Evolutionary conservation across 64 coral and sea anemone species (phyloP), one percentile per base, ranked within the genome.

Genomic region (Porites australiensis): DNA sequence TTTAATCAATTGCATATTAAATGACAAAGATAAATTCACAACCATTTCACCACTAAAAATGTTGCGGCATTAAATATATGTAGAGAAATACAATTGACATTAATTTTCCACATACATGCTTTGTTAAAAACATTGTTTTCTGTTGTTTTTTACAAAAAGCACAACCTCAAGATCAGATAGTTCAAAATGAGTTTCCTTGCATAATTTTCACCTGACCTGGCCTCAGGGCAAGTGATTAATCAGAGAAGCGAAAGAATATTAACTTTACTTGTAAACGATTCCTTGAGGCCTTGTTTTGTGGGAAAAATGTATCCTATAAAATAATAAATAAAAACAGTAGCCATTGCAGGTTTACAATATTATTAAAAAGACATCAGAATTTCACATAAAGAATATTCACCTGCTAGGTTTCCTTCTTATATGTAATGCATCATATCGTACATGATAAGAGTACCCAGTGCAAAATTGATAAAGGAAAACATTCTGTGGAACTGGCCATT

Each of bases 141-240:
- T 64, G 62, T 64, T 16, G 18, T 8, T 55, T 37, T 78, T 78
- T 55, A 54, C 75, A 78, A 19, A 20, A 78, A 9, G 51, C 75
- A 78, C 7, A 64, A 78, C 11, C 57, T 78, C 19, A 21, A 23
- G 49, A 78, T 78, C 75, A 78, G 51, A 78, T 54, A 74, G 43
- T 74, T 74, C 4, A 49, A 74, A 13, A 74, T 74, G 46, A 27
- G 20, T 22, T n/a, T 78, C 10, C 50, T 21, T 58, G 18, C n/a
- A 55, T 57, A 20, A 37, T 37, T 37, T 37, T 37, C 75, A 78
- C 18, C 75, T 78, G 50, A 19, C 51, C 19, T 27, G 43, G 10
- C 9, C 19, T 21, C 54, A 55, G 8, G 20, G 15, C 46, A 75
- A 50, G 44, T 13, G 8, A 48, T 76, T 50, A 76, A 37, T 37